Evolutionary conservation across 37 sponge, comb jelly and placozoan genomes (phyloP), one percentile per base, ranked within the genome.

Genomic region (Crambe crambe): DNA sequence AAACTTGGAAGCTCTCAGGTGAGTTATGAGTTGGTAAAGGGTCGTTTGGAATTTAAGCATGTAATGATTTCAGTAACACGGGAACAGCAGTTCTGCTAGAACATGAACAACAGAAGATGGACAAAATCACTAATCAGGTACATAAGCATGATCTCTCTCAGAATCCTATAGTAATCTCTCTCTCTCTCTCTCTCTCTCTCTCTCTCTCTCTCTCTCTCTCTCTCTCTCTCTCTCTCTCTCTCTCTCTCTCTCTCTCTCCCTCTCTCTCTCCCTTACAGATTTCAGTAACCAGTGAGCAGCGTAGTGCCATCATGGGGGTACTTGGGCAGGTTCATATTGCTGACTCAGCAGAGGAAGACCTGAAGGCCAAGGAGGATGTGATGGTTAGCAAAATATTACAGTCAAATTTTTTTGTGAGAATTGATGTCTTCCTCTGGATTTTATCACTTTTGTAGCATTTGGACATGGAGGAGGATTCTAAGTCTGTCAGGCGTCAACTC

Each of bases 1-100:
- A 89, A 91, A 89, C 58, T 65, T 95, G 68, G 95, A 95, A 38
- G 89, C 92, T 35, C 59, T 92, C 40, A 81, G 92, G 85, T 91
- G 57, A 54, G 17, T 29, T 35, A 32, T 34, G 5, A 8, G 22
- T 72, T 42, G 27, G 32, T 17, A 42, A 18, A 42, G 12, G 37
- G 21, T 37, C 8, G 39, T 5, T 12, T 29, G 37, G 39, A 31
- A 20, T 68, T 6, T 38, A 29, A 68, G 68, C 30, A 34, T 8
- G 20, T 68, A n/a, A n/a, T n/a, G n/a, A n/a, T 31, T 68, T 2
- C 77, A 90, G 90, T 75, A 73, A 85, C 25, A 87, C 89, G 2
- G 92, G 92, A 1, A 78, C 81, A 44, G 89, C 92, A 57, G 85
- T 75, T 20, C 85, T 92, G 43, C 85, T 87, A 43, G 80, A 84